Percentiles rank a stretch among this genome's conserved stretches.
phyloP scores from a whole-genome alignment of 2,113 vertebrate species.

The Saguinus midas region DNA sequence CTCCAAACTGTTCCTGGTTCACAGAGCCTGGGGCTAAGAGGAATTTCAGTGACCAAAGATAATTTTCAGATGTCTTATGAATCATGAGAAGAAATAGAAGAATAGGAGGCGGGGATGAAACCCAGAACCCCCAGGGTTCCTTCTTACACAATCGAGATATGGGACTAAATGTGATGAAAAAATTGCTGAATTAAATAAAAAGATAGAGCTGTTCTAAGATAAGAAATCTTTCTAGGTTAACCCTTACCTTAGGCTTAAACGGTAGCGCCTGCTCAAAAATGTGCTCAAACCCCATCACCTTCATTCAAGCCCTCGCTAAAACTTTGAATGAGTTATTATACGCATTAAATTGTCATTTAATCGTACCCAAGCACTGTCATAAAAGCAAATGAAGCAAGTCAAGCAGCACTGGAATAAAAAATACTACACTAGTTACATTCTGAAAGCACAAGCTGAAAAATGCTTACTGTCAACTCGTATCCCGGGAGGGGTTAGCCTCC shows the following conservation, averaged over 20 bases:
- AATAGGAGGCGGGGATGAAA: neutral
- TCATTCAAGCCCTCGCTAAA: slow-evolving; percentile 72
- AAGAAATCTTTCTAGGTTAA: slow-evolving; percentile 57
- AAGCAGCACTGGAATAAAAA: slow-evolving; percentile 73
- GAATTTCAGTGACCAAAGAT: neutral
- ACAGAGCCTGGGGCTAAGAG: neutral
- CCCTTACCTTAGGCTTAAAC: slow-evolving; percentile 56
- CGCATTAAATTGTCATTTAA: slow-evolving; percentile 80
- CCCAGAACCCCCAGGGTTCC: neutral
- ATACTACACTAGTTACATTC: slow-evolving; percentile 71
- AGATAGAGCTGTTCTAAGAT: slow-evolving; percentile 33
- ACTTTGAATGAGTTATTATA: slow-evolving; percentile 80
- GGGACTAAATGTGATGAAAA: neutral
- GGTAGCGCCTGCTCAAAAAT: slow-evolving; percentile 45
- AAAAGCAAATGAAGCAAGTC: slow-evolving; percentile 80
- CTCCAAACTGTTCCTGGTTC: neutral
- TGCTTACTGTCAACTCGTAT: slow-evolving; percentile 52
- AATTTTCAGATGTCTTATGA: neutral
- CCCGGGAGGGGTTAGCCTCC: neutral
- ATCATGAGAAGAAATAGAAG: neutral
- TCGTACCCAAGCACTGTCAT: slow-evolving; percentile 75
- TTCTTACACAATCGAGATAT: neutral
- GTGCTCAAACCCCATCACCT: slow-evolving; percentile 72
- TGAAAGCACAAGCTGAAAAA: slow-evolving; percentile 71
- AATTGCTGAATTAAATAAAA: neutral